Evolutionary conservation across 35 echinoderm and acorn worm genomes (phyloP).

Genomic region (Apostichopus parvimensis): DNA sequence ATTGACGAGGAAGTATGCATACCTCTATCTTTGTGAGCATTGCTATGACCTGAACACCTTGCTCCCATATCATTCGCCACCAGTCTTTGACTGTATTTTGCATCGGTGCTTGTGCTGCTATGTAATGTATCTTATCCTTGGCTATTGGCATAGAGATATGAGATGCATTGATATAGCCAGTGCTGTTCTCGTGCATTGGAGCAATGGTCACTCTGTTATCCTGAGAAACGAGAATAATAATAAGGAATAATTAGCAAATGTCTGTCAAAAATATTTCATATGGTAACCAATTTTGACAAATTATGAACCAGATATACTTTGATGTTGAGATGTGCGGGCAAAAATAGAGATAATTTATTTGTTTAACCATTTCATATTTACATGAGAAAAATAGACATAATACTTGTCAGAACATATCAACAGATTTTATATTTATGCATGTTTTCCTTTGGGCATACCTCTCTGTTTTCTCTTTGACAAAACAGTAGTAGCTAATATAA

Average conservation of each 20-base stretch:
- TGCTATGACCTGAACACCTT: slow-evolving; percentile 83
- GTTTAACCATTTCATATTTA: too few species aligned
- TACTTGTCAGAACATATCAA: too few species aligned
- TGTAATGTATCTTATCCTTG: slow-evolving; percentile 75
- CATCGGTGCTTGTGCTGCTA: slow-evolving; percentile 82
- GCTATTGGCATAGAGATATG: slow-evolving; percentile 76
- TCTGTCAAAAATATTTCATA: too few species aligned
- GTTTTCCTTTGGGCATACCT: too few species aligned
- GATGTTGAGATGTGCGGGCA: too few species aligned
- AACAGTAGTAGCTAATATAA: too few species aligned
- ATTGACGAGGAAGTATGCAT: not conserved
- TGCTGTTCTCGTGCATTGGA: slow-evolving; percentile 77
- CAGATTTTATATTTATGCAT: too few species aligned
- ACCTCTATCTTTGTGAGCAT: slow-evolving; percentile 96
- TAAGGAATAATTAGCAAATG: not conserved
- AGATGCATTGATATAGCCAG: slow-evolving; percentile 99
- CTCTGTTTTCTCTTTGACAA: too few species aligned
- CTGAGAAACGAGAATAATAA: slow-evolving; percentile 34
- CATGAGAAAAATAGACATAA: too few species aligned
- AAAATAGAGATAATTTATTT: too few species aligned
- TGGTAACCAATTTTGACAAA: too few species aligned
- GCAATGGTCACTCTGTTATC: slow-evolving; percentile 82
- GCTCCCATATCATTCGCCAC: slow-evolving; percentile 99
- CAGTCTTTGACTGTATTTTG: slow-evolving; percentile 92
- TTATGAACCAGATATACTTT: too few species aligned